Conservation (phyloP, 2,113 vertebrate species). For the Cyanoderma ruficeps region DNA sequence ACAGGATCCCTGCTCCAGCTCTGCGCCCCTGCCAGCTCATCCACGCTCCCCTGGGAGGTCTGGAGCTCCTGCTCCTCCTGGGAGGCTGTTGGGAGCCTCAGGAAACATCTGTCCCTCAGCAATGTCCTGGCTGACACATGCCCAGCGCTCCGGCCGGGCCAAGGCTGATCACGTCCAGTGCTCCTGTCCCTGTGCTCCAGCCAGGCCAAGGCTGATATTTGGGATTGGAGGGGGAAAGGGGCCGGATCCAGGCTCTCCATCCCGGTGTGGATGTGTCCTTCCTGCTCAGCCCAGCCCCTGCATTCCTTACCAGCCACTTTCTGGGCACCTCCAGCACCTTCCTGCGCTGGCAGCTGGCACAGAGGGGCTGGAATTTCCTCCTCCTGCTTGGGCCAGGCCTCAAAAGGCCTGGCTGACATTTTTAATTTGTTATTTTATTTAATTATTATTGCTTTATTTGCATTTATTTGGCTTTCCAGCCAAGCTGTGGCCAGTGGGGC, state of each 20-base stretch:
- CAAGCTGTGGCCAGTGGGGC: fast-evolving
- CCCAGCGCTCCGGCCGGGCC: fast-evolving
- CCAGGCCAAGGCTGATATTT: fast-evolving
- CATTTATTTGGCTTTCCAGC: not conserved
- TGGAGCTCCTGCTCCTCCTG: not conserved
- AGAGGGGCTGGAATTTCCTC: not conserved
- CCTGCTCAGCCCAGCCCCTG: not conserved
- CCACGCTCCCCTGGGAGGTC: not conserved
- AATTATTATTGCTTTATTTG: not conserved
- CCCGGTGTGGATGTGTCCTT: fast-evolving
- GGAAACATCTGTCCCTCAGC: not conserved
- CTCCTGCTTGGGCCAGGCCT: not conserved
- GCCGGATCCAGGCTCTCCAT: not conserved
- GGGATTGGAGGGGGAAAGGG: not conserved
- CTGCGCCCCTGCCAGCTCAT: not conserved
- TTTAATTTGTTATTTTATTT: not conserved
- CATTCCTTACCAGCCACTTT: not conserved
- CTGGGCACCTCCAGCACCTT: not conserved
- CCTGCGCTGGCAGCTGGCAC: not conserved
- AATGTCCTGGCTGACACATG: not conserved
- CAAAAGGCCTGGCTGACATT: not conserved
- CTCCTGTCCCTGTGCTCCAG: not conserved
- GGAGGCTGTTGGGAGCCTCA: not conserved
- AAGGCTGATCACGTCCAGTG: fast-evolving
- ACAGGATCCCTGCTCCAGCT: not conserved